Evolutionary conservation across 1,140 invertebrate genomes (phyloP), one percentile per base, ranked within the genome.

Genomic region (Drusus annulatus): DNA sequence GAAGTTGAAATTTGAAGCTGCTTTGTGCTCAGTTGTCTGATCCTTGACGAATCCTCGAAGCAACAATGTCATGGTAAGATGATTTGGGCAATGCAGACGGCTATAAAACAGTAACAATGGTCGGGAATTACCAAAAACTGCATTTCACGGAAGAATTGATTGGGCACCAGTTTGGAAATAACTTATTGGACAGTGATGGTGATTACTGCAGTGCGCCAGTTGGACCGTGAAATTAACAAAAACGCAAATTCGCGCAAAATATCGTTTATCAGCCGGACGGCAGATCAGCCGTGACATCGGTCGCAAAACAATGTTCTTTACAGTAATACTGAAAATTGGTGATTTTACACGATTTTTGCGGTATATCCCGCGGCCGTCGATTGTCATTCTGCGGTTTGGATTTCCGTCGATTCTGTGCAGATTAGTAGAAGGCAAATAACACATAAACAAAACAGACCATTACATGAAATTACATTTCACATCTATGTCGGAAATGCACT

Each of bases 171-270:
- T 65, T 31, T 65, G 8, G 23, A 25, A 65, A 56, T n/a, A n/a
- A n/a, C 8, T 16, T 63, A 16, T 28, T 63, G 17, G 17, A 63
- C 23, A 63, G 23, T 63, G 15, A 56, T 56, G 28, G 23, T 28
- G 23, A 56, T 56, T 63, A 23, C 36, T 69, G 65, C 65, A 36
- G 21, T 15, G 36, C 13, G 36, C 31, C 36, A 45, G 65, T 45
- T 45, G 45, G 65, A 69, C 31, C 65, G 65, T 69, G 36, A 69
- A 69, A 69, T 69, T 7, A 23, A 17, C 31, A 69, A 69, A 69
- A 69, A 69, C n/a, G 50, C 13, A 17, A 69, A 69, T 51, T 69
- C 23, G 31, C 31, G 65, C 13, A 50, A 69, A 69, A 69, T 5
- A 17, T 69, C 31, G 31, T 69, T 50, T 45, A 51, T 69, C 31